phyloP scores from a whole-genome alignment of 2,888 invertebrate species.

The Cantharis nigra region DNA sequence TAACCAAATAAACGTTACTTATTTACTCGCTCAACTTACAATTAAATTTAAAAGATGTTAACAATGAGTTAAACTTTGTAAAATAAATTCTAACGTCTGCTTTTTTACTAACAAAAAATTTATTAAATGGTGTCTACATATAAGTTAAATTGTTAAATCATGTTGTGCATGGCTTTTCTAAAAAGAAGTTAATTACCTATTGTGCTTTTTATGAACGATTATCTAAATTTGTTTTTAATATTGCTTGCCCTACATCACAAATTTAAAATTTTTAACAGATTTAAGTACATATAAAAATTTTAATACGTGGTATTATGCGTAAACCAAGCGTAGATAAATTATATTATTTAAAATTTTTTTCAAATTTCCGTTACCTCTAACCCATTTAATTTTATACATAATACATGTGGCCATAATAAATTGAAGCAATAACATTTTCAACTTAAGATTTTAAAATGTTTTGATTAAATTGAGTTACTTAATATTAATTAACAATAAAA shows the following conservation, averaged over 20 bases:
- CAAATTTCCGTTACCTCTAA: background rate
- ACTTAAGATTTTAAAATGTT: background rate
- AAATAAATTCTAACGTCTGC: background rate
- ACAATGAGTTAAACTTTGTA: background rate
- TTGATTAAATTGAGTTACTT: background rate
- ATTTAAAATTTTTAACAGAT: background rate
- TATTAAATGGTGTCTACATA: background rate
- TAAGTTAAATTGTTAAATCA: background rate
- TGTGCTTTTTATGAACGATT: background rate
- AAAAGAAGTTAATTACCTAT: background rate
- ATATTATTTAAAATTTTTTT: background rate
- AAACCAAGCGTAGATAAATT: background rate
- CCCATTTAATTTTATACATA: background rate
- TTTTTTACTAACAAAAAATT: background rate
- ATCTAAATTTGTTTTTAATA: background rate
- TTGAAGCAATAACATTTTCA: background rate
- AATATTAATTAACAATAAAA: background rate
- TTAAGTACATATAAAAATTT: background rate
- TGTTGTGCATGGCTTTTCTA: background rate
- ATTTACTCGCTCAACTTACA: background rate
- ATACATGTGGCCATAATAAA: background rate
- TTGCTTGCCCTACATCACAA: background rate
- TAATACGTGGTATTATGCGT: background rate
- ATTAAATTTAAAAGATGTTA: background rate
- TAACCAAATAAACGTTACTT: background rate